phyloP scores from a whole-genome alignment of 2,113 vertebrate species.

The Carettochelys insculpta region DNA sequence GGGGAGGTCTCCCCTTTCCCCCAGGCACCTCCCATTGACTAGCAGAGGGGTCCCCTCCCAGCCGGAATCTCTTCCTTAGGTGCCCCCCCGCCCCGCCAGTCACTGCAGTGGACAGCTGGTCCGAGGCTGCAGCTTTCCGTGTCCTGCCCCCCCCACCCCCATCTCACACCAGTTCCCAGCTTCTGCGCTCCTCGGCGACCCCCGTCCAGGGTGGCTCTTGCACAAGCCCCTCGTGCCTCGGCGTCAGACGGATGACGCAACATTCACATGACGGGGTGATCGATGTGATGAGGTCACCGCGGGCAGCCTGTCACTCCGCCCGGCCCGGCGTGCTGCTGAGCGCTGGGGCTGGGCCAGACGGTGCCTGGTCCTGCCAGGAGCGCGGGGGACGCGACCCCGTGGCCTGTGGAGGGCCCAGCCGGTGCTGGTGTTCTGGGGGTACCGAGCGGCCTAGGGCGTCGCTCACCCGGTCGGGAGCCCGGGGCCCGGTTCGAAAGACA shows the following conservation, averaged over 20 bases:
- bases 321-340: not conserved
- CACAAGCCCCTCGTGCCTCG: not conserved
- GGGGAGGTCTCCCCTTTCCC: too few relatives aligned
- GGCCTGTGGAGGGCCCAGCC: too few relatives aligned
- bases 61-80: not conserved
- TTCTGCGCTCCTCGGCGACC: not conserved
- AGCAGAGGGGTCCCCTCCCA: not conserved
- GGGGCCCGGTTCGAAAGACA: too few relatives aligned
- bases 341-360: too few relatives aligned
- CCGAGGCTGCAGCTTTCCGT: not conserved
- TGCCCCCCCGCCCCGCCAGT: not conserved
- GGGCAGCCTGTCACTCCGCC: not conserved
- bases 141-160: not conserved
- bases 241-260: not conserved
- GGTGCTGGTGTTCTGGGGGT: too few relatives aligned
- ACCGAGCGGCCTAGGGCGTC: too few relatives aligned
- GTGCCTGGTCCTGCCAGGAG: too few relatives aligned
- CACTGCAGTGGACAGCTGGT: not conserved
- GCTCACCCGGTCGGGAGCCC: too few relatives aligned
- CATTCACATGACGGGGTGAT: not conserved
- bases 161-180: not conserved
- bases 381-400: too few relatives aligned
- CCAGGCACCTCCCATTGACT: too few relatives aligned
- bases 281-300: rapidly evolving
- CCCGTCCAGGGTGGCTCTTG: not conserved